These are phyloP conservation scores for Magallana ariakensis DNA, from an alignment of 1,140 invertebrate species.

Conservation along the genomic window DNA sequence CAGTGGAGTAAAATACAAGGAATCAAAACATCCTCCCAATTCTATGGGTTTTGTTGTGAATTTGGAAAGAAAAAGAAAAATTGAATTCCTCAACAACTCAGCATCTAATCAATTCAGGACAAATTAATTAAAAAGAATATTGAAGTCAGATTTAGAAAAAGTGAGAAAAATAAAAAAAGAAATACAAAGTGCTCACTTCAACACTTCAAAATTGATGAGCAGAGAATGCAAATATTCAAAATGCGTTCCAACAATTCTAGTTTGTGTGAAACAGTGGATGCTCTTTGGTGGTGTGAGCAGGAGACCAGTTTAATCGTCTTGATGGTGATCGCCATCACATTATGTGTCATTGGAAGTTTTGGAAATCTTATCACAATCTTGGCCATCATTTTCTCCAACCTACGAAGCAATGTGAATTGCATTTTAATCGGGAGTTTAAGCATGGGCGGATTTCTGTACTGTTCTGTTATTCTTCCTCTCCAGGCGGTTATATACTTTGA, in stretches of 20 bases:
- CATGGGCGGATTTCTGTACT: constrained; percentile 71
- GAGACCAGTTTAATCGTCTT: constrained; percentile 52
- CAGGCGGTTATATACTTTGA: constrained; percentile 70
- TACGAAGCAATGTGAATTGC: constrained; percentile 73
- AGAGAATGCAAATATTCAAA: constrained; percentile 15
- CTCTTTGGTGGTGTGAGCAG: constrained; percentile 62
- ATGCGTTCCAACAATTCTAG: constrained; percentile 13
- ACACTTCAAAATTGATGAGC: background rate
- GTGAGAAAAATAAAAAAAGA: too few relatives aligned
- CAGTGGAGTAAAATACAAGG: too few relatives aligned
- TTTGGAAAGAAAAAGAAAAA: too few relatives aligned
- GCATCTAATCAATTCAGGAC: background rate
- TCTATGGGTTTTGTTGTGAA: too few relatives aligned
- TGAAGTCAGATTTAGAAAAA: too few relatives aligned
- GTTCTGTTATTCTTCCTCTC: constrained; percentile 66
- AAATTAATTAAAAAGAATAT: too few relatives aligned
- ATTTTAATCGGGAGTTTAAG: constrained; percentile 75
- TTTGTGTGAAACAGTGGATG: constrained; percentile 41
- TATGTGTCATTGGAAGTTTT: constrained; percentile 66
- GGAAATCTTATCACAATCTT: constrained; percentile 74
- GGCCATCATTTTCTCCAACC: constrained; percentile 71
- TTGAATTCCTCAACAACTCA: background rate
- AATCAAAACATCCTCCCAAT: too few relatives aligned
- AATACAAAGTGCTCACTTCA: too few relatives aligned
- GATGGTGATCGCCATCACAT: constrained; percentile 61